Conservation (phyloP, 1,140 invertebrate species). For the Alviniconcha marisindica region DNA sequence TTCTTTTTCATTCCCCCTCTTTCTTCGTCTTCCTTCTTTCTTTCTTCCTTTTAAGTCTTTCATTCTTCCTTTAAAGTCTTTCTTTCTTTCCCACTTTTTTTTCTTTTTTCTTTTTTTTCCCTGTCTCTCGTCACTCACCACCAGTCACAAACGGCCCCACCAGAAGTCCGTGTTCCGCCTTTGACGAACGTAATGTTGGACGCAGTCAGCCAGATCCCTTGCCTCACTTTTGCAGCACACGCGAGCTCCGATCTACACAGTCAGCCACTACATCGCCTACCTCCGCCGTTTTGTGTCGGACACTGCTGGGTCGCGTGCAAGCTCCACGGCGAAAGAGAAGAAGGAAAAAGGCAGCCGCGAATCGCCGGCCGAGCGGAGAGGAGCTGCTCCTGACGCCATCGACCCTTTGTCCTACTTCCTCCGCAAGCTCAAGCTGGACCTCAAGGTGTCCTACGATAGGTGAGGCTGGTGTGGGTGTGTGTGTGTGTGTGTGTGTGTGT, state of each 20-base stretch:
- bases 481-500: conserved; percentile 12
- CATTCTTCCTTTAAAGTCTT: neutral
- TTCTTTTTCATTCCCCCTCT: neutral
- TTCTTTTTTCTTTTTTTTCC: neutral
- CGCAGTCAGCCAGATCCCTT: neutral
- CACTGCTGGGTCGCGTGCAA: conserved; percentile 5
- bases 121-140: too few relatives aligned
- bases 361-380: conserved; percentile 80
- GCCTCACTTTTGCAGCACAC: conserved; percentile 55
- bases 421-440: conserved; percentile 90
- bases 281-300: conserved; percentile 49
- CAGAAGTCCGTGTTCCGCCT: too few relatives aligned
- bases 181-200: neutral
- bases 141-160: neutral
- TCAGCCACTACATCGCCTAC: conserved; percentile 61
- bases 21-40: neutral
- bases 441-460: conserved; percentile 91
- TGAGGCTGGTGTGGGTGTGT: conserved; percentile 71
- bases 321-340: neutral
- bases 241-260: conserved; percentile 61
- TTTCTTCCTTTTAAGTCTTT: neutral
- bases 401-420: conserved; percentile 87
- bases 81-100: neutral
- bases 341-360: conserved; percentile 88
- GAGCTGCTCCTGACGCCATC: conserved; percentile 82